Base-by-base conservation (phyloP, 2,113 vertebrate genomes). In the Rhinopomastus cyanomelas region DNA sequence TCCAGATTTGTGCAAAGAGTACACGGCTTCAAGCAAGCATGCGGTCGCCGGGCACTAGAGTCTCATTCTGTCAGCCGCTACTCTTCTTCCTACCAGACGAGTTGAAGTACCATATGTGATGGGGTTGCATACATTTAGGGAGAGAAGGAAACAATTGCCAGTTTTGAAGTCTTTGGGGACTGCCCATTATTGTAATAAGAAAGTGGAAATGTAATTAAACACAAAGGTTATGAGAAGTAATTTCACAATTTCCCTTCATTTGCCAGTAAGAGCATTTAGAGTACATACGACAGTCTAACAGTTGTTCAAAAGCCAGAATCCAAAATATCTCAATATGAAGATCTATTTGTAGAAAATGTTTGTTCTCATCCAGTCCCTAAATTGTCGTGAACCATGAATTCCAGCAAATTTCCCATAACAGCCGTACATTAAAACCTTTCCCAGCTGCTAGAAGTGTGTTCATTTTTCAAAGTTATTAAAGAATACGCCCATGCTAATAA, bases 381-480 rank as follows among this genome's bases (percentile, higher is more conserved):
- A 92, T 90, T 95, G 71, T 88, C 62, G 62, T 90, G 92, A 95
- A 95, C 84, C 83, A 87, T 73, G 83, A 95, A 88, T 90, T 90
- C 83, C 86, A 91, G 32, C 69, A 85, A 79, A 90, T 86, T 94
- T 94, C 86, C 86, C 81, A 48, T 65, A 94, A 59, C 88, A 90
- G 51, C 37, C 87, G 74, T 91, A 92, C 62, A 74, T 69, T 84
- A 84, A 96, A 94, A 81, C 37, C 21, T 91, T 90, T 88, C 62
- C 84, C 86, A 93, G 83, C 60, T 95, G 90, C 75, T 85, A 37
- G 23, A 84, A 90, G 46, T 59, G 66, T 93, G 81, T 90, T 92
- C 94, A 90, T 95, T 96, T 95, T 90, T 93, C 78, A 79, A 88
- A 88, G 86, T 88, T 95, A 94, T 93, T 96, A 88, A 93, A 94